Base-by-base conservation (phyloP, 2,888 invertebrate genomes). In the Melanchra persicariae region DNA sequence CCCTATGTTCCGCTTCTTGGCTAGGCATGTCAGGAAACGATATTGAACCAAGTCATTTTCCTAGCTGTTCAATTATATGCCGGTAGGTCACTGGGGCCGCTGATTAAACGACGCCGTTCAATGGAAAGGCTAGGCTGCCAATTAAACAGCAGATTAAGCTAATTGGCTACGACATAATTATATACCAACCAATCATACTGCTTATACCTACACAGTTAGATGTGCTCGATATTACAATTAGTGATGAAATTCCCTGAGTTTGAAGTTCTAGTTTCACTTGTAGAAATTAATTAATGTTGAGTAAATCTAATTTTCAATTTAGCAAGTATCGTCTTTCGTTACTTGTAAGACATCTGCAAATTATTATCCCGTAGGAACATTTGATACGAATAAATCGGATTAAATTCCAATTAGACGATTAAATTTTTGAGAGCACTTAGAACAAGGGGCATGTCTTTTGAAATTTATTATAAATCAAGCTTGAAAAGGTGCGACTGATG, bases 361-460 rank as follows among this genome's bases (percentile, higher is more conserved):
- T 66, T 72, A 65, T 66, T 72, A 82, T 67, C 6, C 19, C 52
- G 10, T 60, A 24, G 30, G 30, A 79, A 63, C 26, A 64, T 67
- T 54, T 73, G 30, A 66, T 49, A 61, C 47, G 49, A 49, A 70
- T 55, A 49, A 81, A 77, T 77, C 68, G 51, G 51, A 81, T 81
- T 81, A 70, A 70, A 82, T 60, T 70, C 40, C 71, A 82, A 82
- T 77, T 82, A 81, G 43, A 52, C 43, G 58, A 77, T 63, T 40
- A 63, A 2, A 70, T 70, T 82, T 77, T 77, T 70, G 82, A 82
- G 52, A 52, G 58, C 34, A 52, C 77, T 77, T 24, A 54, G 70
- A 61, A 61, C 51, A 61, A 77, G 76, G 52, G 75, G 52, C 49
- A 49, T 37, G 43, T 73, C 66, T 80, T 63, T 17, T 40, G 34